Percentiles rank a stretch among this genome's conserved stretches.
These are phyloP conservation scores for Uromys caudimaculatus DNA, from an alignment of 2,797 vertebrate genomes.

Conservation along the genomic window DNA sequence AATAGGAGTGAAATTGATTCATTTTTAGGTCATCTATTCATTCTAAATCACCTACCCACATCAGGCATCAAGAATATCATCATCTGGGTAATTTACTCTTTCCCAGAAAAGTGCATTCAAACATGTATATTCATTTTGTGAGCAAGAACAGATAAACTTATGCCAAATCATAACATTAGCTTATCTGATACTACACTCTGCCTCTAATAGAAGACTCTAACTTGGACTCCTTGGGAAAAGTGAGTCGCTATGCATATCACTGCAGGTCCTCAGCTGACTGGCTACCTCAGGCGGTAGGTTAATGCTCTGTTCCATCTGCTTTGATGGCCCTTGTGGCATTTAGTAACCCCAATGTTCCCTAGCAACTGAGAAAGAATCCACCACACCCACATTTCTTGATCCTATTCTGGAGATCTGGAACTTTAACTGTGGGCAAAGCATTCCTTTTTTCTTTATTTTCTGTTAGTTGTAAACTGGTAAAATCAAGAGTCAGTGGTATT, in stretches of 20 bases:
- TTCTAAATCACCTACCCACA: not conserved
- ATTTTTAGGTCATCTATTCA: not conserved
- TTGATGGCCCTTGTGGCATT: slow-evolving; percentile 81
- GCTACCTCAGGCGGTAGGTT: slow-evolving; percentile 58
- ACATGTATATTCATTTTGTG: not conserved
- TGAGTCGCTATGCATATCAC: slow-evolving; percentile 48
- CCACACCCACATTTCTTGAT: slow-evolving; percentile 43
- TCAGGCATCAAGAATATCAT: not conserved
- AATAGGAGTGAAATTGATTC: not conserved
- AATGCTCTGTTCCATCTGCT: slow-evolving; percentile 81
- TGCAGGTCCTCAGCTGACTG: slow-evolving; percentile 71
- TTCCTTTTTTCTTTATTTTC: not conserved
- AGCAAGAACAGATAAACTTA: not conserved
- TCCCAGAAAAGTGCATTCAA: not conserved
- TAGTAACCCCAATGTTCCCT: slow-evolving; percentile 75
- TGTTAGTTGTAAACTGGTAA: slow-evolving; percentile 27
- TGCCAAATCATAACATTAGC: slow-evolving; percentile 9
- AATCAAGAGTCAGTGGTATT: not conserved
- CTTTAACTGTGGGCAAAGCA: not conserved
- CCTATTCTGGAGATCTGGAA: not conserved
- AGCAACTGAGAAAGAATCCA: slow-evolving; percentile 82
- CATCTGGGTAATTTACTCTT: slow-evolving; percentile 31
- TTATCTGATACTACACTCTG: not conserved
- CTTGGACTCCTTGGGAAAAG: slow-evolving; percentile 71
- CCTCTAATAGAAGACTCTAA: slow-evolving; percentile 38